Conservation (phyloP, 2,113 vertebrate genomes). For the Macaca mulatta region DNA sequence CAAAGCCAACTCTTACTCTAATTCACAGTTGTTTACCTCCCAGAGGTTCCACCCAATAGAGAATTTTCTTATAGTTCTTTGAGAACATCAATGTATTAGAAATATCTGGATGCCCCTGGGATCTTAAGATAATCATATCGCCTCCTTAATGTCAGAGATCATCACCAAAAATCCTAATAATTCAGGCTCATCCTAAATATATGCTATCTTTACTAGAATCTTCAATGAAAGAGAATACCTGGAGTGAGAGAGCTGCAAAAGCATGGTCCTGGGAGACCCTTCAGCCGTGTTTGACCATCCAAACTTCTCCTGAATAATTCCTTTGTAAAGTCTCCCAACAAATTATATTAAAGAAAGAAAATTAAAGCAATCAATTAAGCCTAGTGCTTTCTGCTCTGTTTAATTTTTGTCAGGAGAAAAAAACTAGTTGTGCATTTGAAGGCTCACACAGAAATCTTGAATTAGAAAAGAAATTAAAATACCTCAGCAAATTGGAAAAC, state of each 20-base stretch:
- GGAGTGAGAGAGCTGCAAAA: not conserved
- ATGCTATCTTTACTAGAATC: not conserved
- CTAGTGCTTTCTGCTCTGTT: not conserved
- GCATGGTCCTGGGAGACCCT: not conserved
- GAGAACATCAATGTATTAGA: not conserved
- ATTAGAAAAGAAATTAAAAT: not conserved
- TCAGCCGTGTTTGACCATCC: not conserved
- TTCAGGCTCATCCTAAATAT: not conserved
- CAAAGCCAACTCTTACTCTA: not conserved
- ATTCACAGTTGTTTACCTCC: not conserved
- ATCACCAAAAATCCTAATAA: not conserved
- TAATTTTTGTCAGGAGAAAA: not conserved
- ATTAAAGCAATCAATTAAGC: not conserved
- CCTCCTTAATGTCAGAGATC: not conserved
- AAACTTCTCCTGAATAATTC: not conserved
- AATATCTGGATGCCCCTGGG: not conserved
- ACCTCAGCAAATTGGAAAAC: not conserved
- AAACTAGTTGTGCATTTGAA: not conserved
- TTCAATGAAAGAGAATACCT: not conserved
- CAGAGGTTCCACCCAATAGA: too few species aligned
- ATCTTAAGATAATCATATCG: not conserved
- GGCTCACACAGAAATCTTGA: not conserved
- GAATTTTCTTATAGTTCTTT: not conserved
- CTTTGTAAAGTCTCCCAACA: not conserved
- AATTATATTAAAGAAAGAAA: not conserved